Evolutionary conservation across 2,797 vertebrate genomes (phyloP), one percentile per base, ranked within the genome.

Genomic region (Pangasius djambal): DNA sequence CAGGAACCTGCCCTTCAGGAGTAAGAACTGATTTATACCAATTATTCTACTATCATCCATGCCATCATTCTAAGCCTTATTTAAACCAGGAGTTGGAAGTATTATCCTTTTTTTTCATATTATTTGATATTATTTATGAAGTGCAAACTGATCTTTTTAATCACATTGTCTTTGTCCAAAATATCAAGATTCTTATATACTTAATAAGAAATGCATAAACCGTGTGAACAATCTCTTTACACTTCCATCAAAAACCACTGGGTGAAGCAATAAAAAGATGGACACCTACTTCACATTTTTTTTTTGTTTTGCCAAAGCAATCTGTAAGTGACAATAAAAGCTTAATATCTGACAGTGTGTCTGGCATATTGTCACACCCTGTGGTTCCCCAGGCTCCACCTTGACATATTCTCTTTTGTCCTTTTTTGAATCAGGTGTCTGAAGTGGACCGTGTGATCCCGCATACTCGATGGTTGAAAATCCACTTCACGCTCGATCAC

Each of bases 391-490:
- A 37, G 28, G 9, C 57, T 59, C 13, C 25, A 31, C 6, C 81
- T 3, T 61, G 22, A 40, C 50, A 50, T 15, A 61, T 82, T 75
- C 7, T 65, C 25, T 57, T 77, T 40, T 44, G 6, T 74, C 15
- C 22, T 34, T 22, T 78, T 18, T 13, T 37, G 37, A 74, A 78
- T 78, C 87, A 93, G 93, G 86, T 93, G 93, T 88, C 87, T 93
- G 16, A 93, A 93, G 81, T 93, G 93, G 93, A 93, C 93, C 0
- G 92, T 93, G 6, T 93, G 88, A 93, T 65, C 2, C 6, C 18
- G 70, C 18, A 15, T 34, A 22, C 18, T 4, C n/a, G 0, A 7
- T 13, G 8, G 18, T 31, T 25, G 22, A 77, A 70, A 55, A 70
- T 44, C 48, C 52, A 40, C 9, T 50, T 88, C 81, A 55, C 6